A percentile compares a stretch with the other conserved stretches of the same genome.
Evolutionary conservation across 2,113 vertebrate genomes (phyloP).

Genomic region (Clarias magur): DNA sequence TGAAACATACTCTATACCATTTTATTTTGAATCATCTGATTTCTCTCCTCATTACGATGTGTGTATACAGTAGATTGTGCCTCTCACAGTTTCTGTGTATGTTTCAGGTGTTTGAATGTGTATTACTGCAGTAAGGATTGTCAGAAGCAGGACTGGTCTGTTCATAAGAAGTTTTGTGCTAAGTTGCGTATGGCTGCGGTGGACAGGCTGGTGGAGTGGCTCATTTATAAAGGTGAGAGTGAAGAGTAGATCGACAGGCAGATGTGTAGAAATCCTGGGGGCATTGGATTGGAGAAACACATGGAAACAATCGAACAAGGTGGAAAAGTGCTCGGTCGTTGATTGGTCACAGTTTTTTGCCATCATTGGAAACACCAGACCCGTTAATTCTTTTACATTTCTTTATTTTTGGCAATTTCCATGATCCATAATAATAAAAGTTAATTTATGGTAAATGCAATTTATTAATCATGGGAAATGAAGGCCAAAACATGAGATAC

Average conservation of each 20-base stretch:
- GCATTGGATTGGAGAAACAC: background rate
- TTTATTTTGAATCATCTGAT: too few species aligned
- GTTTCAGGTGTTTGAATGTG: slow-evolving; percentile 87
- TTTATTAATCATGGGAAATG: too few species aligned
- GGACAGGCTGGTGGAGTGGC: slow-evolving; percentile 91
- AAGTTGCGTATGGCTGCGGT: slow-evolving; percentile 82
- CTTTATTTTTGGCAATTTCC: background rate
- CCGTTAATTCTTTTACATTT: background rate
- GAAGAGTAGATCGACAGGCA: background rate
- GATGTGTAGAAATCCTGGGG: background rate
- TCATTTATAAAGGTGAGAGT: slow-evolving; percentile 83
- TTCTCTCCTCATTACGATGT: background rate
- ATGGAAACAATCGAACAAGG: too few species aligned
- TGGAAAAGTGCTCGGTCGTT: background rate
- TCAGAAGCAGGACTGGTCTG: slow-evolving; percentile 86
- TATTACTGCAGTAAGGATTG: slow-evolving; percentile 89
- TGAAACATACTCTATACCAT: background rate
- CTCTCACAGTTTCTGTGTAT: background rate
- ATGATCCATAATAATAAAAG: background rate
- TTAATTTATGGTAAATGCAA: background rate
- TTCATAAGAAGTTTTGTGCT: slow-evolving; percentile 87
- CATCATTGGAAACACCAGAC: background rate
- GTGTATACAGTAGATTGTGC: background rate
- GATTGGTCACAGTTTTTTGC: background rate
- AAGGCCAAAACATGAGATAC: background rate